A percentile compares a stretch with the other conserved stretches of the same genome.
These are phyloP conservation scores for Scarus forsteni DNA, from an alignment of 2,797 vertebrate species.

Conservation along the genomic window DNA sequence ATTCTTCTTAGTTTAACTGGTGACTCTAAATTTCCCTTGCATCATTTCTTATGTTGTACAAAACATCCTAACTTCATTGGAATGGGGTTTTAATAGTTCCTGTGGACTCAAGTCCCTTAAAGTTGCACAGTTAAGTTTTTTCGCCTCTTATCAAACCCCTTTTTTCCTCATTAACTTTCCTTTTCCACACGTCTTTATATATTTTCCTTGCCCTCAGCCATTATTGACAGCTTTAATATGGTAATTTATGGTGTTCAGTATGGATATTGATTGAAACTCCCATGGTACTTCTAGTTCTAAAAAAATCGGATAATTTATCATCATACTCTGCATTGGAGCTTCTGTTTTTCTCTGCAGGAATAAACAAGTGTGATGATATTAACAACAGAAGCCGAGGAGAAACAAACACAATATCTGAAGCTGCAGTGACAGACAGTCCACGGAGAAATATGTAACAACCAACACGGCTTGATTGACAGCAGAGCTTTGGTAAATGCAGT, in stretches of 20 bases:
- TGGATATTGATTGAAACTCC: background rate
- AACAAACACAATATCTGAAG: background rate
- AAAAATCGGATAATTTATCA: background rate
- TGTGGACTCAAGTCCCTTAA: too few species aligned
- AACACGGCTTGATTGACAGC: constrained; percentile 33
- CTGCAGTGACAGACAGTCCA: constrained; percentile 11
- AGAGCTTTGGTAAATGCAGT: constrained; percentile 14
- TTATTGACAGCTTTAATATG: background rate
- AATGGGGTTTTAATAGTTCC: too few species aligned
- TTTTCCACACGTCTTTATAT: too few species aligned
- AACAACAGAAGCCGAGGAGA: background rate
- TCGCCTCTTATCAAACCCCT: too few species aligned
- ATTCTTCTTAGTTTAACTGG: too few species aligned
- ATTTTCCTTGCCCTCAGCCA: too few species aligned
- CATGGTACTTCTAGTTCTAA: background rate
- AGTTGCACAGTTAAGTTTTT: too few species aligned
- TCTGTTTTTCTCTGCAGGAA: constrained; percentile 1
- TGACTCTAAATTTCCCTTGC: too few species aligned
- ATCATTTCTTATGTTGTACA: too few species aligned
- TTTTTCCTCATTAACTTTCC: too few species aligned
- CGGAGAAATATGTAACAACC: background rate
- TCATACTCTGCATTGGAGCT: background rate
- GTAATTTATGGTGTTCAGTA: background rate
- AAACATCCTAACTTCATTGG: too few species aligned
- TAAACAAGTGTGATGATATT: background rate